These are phyloP conservation scores for Tetraodon nigroviridis DNA, from an alignment of 2,113 vertebrate species.

Conservation along the genomic window DNA sequence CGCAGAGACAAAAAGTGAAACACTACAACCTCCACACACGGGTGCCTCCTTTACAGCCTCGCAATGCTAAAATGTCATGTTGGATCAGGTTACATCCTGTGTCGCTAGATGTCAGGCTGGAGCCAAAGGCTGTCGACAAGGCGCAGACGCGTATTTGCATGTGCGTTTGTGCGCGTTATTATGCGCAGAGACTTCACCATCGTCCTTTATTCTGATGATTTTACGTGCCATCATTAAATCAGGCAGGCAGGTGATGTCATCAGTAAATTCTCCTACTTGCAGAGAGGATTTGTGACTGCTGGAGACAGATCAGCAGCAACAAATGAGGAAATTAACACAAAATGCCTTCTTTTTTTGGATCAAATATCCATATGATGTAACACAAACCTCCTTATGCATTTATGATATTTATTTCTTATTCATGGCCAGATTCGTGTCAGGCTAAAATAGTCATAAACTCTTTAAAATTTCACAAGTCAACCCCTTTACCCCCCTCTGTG, in stretches of 20 bases:
- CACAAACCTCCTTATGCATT: conserved; percentile 6
- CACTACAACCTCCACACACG: neutral
- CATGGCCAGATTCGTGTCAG: conserved; percentile 23
- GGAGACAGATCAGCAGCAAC: neutral
- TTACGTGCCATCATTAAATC: conserved; percentile 40
- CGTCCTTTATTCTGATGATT: conserved; percentile 32
- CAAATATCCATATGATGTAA: conserved; percentile 2
- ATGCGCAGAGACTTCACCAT: conserved; percentile 35
- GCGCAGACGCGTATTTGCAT: conserved; percentile 22
- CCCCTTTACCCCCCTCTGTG: conserved; percentile 12
- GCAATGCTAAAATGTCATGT: conserved; percentile 34
- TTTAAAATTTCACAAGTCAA: conserved; percentile 39
- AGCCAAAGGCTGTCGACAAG: conserved; percentile 54
- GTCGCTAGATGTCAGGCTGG: conserved; percentile 74
- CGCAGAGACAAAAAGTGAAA: neutral
- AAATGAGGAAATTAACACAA: neutral
- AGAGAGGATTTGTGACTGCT: neutral
- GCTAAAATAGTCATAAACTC: conserved; percentile 24
- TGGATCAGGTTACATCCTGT: conserved; percentile 44
- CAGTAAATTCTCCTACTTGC: neutral
- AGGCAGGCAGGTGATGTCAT: conserved; percentile 48
- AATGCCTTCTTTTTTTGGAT: conserved; percentile 1
- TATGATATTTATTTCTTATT: conserved; percentile 23
- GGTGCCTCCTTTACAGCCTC: conserved; percentile 8
- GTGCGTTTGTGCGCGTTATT: conserved; percentile 29